These are phyloP conservation scores for Alligator sinensis DNA, from an alignment of 2,113 vertebrate genomes.

Conservation along the genomic window DNA sequence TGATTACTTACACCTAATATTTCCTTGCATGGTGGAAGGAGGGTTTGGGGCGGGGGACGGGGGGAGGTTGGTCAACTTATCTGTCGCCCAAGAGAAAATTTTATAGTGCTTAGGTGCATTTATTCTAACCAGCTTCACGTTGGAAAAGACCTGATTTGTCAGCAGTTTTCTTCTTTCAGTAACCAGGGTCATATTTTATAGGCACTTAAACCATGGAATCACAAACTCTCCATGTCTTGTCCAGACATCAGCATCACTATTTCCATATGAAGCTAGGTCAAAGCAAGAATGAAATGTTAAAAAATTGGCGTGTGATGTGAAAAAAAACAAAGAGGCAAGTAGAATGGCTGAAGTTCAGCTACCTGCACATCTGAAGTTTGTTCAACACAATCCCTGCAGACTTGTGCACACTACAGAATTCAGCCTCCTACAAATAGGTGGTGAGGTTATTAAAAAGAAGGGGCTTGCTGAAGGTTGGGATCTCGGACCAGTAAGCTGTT, in stretches of 20 bases:
- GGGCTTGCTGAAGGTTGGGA: not conserved
- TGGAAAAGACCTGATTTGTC: conserved; percentile 85
- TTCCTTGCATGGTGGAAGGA: not conserved
- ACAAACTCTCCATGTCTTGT: conserved; percentile 75
- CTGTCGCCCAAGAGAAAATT: conserved; percentile 76
- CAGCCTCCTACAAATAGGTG: not conserved
- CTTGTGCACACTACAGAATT: not conserved
- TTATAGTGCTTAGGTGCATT: conserved; percentile 80
- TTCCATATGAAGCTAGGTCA: conserved; percentile 86
- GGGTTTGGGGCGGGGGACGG: not conserved
- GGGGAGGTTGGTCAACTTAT: not conserved
- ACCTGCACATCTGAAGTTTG: not conserved
- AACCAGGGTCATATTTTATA: conserved; percentile 87
- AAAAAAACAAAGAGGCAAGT: conserved; percentile 78
- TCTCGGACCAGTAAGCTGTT: not conserved
- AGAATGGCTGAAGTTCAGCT: conserved; percentile 73
- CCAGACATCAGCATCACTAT: conserved; percentile 82
- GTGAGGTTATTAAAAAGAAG: not conserved
- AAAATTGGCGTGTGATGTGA: conserved; percentile 78
- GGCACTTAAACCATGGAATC: conserved; percentile 77
- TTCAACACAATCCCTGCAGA: not conserved
- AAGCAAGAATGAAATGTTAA: conserved; percentile 73
- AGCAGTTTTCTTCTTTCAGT: conserved; percentile 85
- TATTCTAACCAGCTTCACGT: conserved; percentile 86
- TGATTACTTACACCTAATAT: not conserved